phyloP scores from a whole-genome alignment of 2,888 invertebrate genomes.

The Thelaira solivaga region DNA sequence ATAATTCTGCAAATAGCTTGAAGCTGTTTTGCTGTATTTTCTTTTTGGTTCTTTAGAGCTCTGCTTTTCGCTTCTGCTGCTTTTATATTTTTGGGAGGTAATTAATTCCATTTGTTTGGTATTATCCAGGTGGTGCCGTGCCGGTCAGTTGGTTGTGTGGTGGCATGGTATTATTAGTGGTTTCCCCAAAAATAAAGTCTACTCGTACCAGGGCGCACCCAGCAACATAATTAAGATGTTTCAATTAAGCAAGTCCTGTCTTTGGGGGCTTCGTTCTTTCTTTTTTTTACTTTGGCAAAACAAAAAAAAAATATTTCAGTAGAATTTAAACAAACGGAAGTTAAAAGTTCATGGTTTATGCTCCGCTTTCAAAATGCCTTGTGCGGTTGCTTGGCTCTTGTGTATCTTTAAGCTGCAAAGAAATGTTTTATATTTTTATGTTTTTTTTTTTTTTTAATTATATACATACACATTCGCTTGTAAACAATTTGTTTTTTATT shows the following conservation, averaged over 20 bases:
- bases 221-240: conserved; percentile 56
- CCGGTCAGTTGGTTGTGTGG: conserved; percentile 14
- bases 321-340: conserved; percentile 50
- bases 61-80: neutral
- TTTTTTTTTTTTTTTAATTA: too few species aligned
- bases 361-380: neutral
- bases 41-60: conserved; percentile 1
- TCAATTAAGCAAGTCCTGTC: conserved; percentile 51
- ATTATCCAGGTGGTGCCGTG: conserved; percentile 51
- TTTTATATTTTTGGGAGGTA: conserved; percentile 35
- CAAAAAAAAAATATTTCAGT: neutral
- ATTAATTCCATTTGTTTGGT: conserved; percentile 59
- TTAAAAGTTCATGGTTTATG: conserved; percentile 44
- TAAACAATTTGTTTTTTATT: neutral
- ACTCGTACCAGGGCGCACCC: neutral
- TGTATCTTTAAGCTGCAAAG: neutral
- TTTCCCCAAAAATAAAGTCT: conserved; percentile 17
- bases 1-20: conserved; percentile 34
- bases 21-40: conserved; percentile 19
- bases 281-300: neutral
- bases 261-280: conserved; percentile 14
- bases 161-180: conserved; percentile 46
- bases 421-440: too few species aligned
- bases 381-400: neutral
- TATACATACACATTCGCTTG: neutral